Percentiles rank a stretch among this genome's conserved stretches.
phyloP scores from a whole-genome alignment of 2,888 invertebrate genomes.

The Gryllus longicercus region DNA sequence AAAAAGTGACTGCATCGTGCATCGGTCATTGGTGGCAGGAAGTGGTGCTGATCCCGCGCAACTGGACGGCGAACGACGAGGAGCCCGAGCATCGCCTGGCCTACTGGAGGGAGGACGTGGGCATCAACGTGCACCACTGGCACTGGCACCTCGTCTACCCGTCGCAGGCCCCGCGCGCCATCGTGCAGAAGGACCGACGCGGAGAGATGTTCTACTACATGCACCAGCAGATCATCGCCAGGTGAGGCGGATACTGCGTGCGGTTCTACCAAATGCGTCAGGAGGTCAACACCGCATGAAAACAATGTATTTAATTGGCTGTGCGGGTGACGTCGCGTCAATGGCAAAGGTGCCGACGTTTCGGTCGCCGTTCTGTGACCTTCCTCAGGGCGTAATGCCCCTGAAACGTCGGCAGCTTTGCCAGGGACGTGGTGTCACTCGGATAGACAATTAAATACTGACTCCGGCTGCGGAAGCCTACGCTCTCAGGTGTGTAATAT shows the following conservation, averaged over 20 bases:
- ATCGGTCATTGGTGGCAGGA: constrained; percentile 29
- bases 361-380: no score
- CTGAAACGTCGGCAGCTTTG: no score
- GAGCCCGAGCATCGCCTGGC: constrained; percentile 43
- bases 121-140: constrained; percentile 43
- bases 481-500: no score
- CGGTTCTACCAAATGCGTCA: no score
- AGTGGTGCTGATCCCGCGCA: constrained; percentile 39
- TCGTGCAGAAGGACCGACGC: constrained; percentile 40
- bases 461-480: no score
- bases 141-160: constrained; percentile 43
- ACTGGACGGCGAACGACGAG: constrained; percentile 28
- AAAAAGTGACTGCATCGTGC: neutral
- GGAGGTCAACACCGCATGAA: no score
- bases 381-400: no score
- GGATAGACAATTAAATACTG: no score
- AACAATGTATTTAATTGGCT: no score
- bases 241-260: constrained; percentile 21
- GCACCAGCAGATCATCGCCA: constrained; percentile 39
- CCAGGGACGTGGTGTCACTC: no score
- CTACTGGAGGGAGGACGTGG: constrained; percentile 43
- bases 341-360: no score
- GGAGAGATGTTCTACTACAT: constrained; percentile 44
- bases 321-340: no score
- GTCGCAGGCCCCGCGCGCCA: constrained; percentile 40